phyloP scores from a whole-genome alignment of 2,888 invertebrate species.

The Agonum fuliginosum region DNA sequence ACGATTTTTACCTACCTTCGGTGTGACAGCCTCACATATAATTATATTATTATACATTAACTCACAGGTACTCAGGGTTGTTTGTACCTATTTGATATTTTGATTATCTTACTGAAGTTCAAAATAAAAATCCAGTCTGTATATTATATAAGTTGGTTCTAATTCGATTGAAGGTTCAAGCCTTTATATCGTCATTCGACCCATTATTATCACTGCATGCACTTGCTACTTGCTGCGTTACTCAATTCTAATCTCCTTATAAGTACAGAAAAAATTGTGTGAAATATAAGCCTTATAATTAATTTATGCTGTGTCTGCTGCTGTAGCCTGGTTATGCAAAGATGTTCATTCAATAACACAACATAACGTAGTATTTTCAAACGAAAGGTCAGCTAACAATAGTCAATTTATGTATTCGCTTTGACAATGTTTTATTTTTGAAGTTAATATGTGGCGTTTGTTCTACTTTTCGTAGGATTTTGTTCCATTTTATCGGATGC shows the following conservation, averaged over 20 bases:
- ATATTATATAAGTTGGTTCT: not conserved
- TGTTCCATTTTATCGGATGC: not conserved
- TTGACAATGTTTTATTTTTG: not conserved
- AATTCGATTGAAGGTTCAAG: constrained; percentile 25
- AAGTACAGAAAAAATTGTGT: constrained; percentile 4
- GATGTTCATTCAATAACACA: constrained; percentile 12
- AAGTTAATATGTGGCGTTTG: not conserved
- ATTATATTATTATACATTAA: too few species aligned
- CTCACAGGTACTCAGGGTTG: too few species aligned
- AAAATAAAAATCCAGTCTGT: too few species aligned
- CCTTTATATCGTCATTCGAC: constrained; percentile 17
- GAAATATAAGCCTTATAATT: constrained; percentile 37
- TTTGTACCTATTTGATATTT: too few species aligned
- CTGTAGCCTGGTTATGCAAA: constrained; percentile 17
- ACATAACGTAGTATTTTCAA: too few species aligned
- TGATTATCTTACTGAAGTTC: too few species aligned
- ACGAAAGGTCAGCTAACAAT: not conserved
- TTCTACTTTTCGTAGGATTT: constrained; percentile 2
- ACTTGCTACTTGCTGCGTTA: constrained; percentile 16
- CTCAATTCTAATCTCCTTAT: constrained; percentile 35
- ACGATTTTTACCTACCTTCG: too few species aligned
- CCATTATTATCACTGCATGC: constrained; percentile 22
- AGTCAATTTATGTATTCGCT: not conserved
- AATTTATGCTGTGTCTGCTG: constrained; percentile 32
- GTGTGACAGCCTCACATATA: too few species aligned